These are phyloP conservation scores for Aphodius granarius DNA, from an alignment of 2,888 invertebrate species.

Conservation along the genomic window DNA sequence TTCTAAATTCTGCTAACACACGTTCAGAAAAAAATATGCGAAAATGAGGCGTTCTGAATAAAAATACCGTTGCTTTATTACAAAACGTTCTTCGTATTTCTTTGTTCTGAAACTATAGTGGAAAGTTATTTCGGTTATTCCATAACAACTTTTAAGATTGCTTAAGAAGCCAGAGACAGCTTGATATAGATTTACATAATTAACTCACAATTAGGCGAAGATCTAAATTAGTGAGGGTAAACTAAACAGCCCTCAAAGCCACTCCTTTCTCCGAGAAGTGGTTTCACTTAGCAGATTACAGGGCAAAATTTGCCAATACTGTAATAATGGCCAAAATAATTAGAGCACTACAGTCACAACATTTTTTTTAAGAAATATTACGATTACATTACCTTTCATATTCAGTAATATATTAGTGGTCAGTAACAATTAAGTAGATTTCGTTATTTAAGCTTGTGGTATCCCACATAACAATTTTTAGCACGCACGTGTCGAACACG, in stretches of 20 bases:
- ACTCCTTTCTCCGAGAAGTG: background rate
- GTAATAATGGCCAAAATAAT: no score
- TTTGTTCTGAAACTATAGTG: background rate
- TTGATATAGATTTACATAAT: background rate
- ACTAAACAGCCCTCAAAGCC: background rate
- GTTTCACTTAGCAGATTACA: background rate
- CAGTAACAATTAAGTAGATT: no score
- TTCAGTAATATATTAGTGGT: no score
- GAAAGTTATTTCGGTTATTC: background rate
- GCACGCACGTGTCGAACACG: no score
- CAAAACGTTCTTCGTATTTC: background rate
- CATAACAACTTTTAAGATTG: background rate
- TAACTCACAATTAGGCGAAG: background rate
- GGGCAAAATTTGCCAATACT: no score
- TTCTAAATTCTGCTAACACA: background rate
- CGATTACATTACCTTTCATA: no score
- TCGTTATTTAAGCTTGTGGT: no score
- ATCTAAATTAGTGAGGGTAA: background rate
- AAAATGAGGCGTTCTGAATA: background rate
- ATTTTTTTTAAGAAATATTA: no score
- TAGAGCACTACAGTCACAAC: no score
- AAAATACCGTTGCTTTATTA: background rate
- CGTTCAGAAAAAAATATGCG: background rate
- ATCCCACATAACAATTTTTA: no score
- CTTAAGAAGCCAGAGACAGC: background rate